phyloP scores from a whole-genome alignment of 1,140 invertebrate genomes.

The Heliothis virescens region DNA sequence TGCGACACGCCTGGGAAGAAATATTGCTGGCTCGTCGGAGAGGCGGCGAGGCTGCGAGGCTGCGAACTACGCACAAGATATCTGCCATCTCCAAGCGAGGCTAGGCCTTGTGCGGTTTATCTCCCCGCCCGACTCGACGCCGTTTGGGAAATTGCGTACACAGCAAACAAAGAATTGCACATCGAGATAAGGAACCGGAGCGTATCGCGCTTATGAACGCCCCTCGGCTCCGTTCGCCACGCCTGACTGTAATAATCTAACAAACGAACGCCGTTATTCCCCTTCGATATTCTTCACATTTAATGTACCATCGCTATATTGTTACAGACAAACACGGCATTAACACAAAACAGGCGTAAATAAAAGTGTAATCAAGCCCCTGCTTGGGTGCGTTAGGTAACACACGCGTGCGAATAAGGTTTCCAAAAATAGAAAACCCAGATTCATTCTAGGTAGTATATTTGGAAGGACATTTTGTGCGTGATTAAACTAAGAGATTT shows the following conservation, averaged over 20 bases:
- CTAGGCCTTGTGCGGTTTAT: conserved; percentile 70
- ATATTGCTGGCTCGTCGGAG: conserved; percentile 59
- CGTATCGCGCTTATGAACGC: conserved; percentile 69
- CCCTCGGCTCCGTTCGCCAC: conserved; percentile 51
- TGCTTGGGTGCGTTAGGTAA: conserved; percentile 22
- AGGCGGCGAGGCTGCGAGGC: conserved; percentile 47
- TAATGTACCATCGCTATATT: conserved; percentile 10
- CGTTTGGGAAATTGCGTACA: conserved; percentile 81
- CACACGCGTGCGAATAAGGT: conserved; percentile 13
- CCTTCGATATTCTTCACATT: conserved; percentile 26
- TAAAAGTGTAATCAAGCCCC: conserved; percentile 25
- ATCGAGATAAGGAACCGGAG: conserved; percentile 70
- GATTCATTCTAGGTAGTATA: too few relatives aligned
- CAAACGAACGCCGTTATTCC: conserved; percentile 49
- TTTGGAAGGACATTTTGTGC: too few relatives aligned
- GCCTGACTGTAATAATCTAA: conserved; percentile 51
- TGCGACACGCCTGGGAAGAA: conserved; percentile 61
- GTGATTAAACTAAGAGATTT: conserved; percentile 19
- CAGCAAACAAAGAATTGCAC: conserved; percentile 81
- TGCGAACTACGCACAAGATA: conserved; percentile 62
- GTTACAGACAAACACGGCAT: conserved; percentile 21
- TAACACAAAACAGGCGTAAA: conserved; percentile 15
- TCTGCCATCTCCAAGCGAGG: conserved; percentile 71
- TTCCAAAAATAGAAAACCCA: background rate
- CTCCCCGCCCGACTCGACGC: conserved; percentile 57